These are phyloP conservation scores for Melanerpes aurifrons DNA, from an alignment of 2,113 vertebrate genomes.

Conservation along the genomic window DNA sequence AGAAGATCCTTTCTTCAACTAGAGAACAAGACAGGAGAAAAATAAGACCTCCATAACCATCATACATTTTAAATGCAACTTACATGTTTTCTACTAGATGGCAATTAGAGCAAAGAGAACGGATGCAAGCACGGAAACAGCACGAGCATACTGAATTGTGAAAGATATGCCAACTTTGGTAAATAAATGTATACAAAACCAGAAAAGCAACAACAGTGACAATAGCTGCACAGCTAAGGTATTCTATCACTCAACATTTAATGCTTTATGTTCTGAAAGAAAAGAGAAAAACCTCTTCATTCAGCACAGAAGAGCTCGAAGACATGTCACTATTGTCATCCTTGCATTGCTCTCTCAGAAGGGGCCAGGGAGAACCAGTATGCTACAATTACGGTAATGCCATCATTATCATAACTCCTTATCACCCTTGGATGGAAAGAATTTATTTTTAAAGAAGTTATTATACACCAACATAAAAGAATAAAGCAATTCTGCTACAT, in stretches of 20 bases:
- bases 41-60: neutral
- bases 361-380: neutral
- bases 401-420: neutral
- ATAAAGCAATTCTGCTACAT: slow-evolving; percentile 43
- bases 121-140: neutral
- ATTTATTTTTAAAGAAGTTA: slow-evolving; percentile 45
- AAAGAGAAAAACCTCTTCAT: neutral
- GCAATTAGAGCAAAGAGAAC: neutral
- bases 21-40: slow-evolving; percentile 3
- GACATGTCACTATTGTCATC: neutral
- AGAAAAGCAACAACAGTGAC: neutral
- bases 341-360: neutral
- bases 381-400: neutral
- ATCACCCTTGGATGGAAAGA: slow-evolving; percentile 42
- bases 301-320: neutral
- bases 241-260: neutral
- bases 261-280: neutral
- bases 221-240: neutral
- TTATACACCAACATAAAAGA: slow-evolving; percentile 29
- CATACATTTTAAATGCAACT: neutral
- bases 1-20: neutral
- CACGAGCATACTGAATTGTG: neutral
- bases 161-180: neutral
- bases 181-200: neutral
- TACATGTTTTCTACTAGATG: neutral